Conservation (phyloP, 2,888 invertebrate genomes). For the Pollenia angustigena region DNA sequence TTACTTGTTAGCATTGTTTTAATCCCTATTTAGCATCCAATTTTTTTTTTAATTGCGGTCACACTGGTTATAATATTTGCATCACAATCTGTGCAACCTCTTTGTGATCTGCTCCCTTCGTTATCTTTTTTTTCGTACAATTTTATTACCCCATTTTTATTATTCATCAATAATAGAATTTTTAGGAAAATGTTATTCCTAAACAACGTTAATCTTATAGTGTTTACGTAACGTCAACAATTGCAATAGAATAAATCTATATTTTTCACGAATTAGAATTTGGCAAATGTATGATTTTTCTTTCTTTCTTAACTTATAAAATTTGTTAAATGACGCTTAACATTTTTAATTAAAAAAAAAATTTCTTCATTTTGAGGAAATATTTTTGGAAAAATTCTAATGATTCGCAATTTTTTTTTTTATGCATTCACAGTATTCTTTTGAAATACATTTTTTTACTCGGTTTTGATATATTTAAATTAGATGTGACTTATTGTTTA, state of each 20-base stretch:
- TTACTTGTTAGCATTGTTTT: too few species aligned
- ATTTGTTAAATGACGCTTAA: slow-evolving; percentile 21
- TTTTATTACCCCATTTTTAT: slow-evolving; percentile 10
- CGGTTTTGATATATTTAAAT: not conserved
- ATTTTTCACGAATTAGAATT: slow-evolving; percentile 29
- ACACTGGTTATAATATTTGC: slow-evolving; percentile 3
- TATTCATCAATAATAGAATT: slow-evolving; percentile 33
- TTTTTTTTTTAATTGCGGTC: too few species aligned
- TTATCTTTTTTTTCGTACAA: not conserved
- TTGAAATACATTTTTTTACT: not conserved
- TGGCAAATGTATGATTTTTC: slow-evolving; percentile 19
- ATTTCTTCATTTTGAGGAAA: not conserved
- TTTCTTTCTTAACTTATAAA: not conserved
- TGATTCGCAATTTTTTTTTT: not conserved
- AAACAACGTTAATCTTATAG: slow-evolving; percentile 29
- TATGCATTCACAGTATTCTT: too few species aligned
- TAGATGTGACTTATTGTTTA: too few species aligned
- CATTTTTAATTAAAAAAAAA: not conserved
- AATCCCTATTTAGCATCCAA: too few species aligned
- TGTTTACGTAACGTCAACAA: slow-evolving; percentile 45
- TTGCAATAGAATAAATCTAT: slow-evolving; percentile 55
- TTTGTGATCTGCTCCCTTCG: not conserved
- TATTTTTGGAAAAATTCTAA: not conserved
- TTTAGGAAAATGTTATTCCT: slow-evolving; percentile 20
- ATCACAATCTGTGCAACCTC: not conserved